Percentiles rank a stretch among this genome's conserved stretches.
Conservation (phyloP, 64 coral and sea anemone species). For the Dendrophyllia cribrosa region DNA sequence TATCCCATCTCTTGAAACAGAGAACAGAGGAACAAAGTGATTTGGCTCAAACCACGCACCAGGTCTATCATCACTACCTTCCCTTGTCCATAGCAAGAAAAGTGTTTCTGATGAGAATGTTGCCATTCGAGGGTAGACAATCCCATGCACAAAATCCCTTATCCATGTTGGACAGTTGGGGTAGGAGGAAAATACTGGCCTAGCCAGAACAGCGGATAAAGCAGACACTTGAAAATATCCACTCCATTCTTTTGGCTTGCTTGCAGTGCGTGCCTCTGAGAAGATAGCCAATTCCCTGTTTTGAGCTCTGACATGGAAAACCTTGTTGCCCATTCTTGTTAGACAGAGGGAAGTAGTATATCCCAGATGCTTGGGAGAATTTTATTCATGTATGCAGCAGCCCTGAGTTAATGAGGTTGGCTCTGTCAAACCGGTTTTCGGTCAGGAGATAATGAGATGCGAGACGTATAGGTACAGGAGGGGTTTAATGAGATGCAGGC, state of each 20-base stretch:
- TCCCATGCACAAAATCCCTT: slow-evolving; percentile 1
- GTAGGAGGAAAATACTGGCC: background rate
- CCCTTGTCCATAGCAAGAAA: slow-evolving; percentile 20
- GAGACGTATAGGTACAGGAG: no score
- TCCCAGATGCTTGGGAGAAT: no score
- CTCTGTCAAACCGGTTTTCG: no score
- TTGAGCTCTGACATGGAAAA: background rate
- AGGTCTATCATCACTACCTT: slow-evolving; percentile 28
- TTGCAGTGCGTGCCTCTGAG: background rate
- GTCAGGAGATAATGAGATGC: no score
- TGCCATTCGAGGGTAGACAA: background rate
- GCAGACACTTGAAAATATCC: slow-evolving; percentile 8
- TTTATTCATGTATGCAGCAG: no score
- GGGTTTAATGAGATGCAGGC: no score
- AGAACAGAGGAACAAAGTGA: slow-evolving; percentile 33
- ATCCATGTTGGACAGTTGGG: background rate
- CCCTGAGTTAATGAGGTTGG: no score
- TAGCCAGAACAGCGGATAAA: background rate
- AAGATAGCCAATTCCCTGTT: background rate
- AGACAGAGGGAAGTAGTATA: slow-evolving; percentile 22
- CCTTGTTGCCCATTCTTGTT: background rate
- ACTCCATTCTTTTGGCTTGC: slow-evolving; percentile 33
- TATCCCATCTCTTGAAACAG: background rate
- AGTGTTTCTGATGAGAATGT: background rate
- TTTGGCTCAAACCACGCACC: slow-evolving; percentile 16